A percentile compares a stretch with the other conserved stretches of the same genome.
These are phyloP conservation scores for Girardinichthys multiradiatus DNA, from an alignment of 2,113 vertebrate genomes.

Conservation along the genomic window DNA sequence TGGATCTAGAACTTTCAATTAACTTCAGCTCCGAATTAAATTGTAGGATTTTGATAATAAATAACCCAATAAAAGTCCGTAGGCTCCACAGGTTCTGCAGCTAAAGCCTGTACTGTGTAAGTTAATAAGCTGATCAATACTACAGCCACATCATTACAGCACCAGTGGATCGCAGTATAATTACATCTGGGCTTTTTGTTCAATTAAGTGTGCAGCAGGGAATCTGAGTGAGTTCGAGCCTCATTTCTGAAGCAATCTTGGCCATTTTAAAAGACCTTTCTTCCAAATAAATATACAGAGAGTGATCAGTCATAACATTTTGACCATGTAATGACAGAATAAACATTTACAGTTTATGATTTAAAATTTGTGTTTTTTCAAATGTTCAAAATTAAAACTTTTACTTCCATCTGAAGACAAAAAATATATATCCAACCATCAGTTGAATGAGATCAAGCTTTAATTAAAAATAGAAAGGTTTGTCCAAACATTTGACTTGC, in stretches of 20 bases:
- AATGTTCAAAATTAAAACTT: too few species aligned
- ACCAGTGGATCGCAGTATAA: not conserved
- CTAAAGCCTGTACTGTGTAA: not conserved
- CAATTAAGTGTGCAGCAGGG: not conserved
- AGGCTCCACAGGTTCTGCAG: not conserved
- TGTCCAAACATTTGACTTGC: too few species aligned
- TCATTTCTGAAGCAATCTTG: not conserved
- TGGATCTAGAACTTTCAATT: not conserved
- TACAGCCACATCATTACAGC: not conserved
- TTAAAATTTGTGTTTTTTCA: too few species aligned
- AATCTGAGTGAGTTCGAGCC: not conserved
- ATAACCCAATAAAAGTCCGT: not conserved
- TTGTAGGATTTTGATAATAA: not conserved
- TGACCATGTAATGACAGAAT: too few species aligned
- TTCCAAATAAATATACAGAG: not conserved
- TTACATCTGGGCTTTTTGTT: constrained; percentile 1
- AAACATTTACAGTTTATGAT: not conserved
- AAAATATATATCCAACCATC: too few species aligned
- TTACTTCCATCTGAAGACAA: too few species aligned
- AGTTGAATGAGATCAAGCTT: too few species aligned
- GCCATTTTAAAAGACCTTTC: not conserved
- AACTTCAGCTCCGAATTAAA: not conserved
- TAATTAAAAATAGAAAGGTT: too few species aligned
- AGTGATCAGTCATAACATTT: not conserved
- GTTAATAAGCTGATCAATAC: constrained; percentile 6